A percentile compares a stretch with the other conserved stretches of the same genome.
These are phyloP conservation scores for Cyanocitta stelleri DNA, from an alignment of 2,113 vertebrate species.

Conservation along the genomic window DNA sequence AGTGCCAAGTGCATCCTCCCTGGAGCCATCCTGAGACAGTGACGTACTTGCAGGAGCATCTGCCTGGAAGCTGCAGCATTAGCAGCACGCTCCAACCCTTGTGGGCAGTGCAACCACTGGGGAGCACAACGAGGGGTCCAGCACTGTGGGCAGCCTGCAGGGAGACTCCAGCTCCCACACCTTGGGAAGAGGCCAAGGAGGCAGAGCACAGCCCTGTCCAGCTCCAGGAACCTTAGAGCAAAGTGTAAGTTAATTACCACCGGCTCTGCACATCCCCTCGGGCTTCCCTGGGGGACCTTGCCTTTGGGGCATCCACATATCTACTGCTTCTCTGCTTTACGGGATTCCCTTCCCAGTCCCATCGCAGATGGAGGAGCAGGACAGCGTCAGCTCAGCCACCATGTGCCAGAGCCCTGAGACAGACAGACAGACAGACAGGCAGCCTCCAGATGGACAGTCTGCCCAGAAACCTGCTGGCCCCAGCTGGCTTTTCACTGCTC, in stretches of 20 bases:
- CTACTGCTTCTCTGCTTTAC: background rate
- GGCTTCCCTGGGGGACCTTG: background rate
- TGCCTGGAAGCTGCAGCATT: background rate
- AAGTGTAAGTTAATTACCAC: background rate
- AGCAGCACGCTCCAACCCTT: background rate
- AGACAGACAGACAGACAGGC: background rate
- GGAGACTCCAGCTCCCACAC: background rate
- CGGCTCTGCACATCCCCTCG: background rate
- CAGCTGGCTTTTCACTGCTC: background rate
- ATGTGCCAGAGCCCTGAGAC: background rate
- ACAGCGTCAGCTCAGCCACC: background rate
- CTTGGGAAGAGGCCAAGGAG: background rate
- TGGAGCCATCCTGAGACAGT: background rate
- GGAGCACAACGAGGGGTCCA: background rate
- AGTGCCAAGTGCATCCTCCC: background rate
- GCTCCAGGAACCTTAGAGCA: background rate
- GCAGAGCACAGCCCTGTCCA: background rate
- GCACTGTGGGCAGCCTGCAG: fast-evolving
- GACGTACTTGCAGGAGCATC: background rate
- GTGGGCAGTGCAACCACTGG: fast-evolving
- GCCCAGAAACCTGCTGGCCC: background rate
- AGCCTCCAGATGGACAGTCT: background rate
- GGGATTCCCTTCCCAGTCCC: background rate
- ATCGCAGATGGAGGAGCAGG: background rate
- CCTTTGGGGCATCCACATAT: background rate